Evolutionary conservation across 2,797 vertebrate genomes (phyloP), one percentile per base, ranked within the genome.

Genomic region (Pagetopsis macropterus): DNA sequence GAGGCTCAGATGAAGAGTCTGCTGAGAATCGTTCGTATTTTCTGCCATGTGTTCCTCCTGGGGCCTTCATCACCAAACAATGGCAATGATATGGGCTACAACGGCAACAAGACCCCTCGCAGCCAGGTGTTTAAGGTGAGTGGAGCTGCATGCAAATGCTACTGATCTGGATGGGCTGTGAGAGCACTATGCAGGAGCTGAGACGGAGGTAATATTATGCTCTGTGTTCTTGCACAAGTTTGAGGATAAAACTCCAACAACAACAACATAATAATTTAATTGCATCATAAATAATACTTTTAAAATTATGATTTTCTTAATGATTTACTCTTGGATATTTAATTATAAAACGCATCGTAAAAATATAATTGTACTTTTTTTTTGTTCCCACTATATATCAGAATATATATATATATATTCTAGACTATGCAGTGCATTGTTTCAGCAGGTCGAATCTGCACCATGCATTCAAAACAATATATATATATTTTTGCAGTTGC

Each of bases 1-100:
- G 98, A 99, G 84, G 97, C 97, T 83, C 98, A 99, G 87, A 99
- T 98, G 96, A 99, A 98, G 93, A 99, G 98, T 91, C 94, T 99
- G 73, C 94, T 99, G 87, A 96, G 97, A 89, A 99, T 99, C 44
- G 94, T 99, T 86, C 95, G 98, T 76, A 97, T 99, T 89, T 98
- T 99, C 93, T 99, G 98, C 91, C 97, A 99, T 40, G 96, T 99
- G 68, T 99, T 98, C 89, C 96, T 95, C 49, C 93, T 99, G 69
- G 97, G 97, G 57, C 98, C 98, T 31, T 97, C 97, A 19, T 97
- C 97, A 50, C 96, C 97, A 48, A 98, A 94, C 94, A 98, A 95
- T 78, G 97, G 97, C 85, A 97, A 96, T 37, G 97, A 98, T 91
- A 96, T 99, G 97, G 96, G 96, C 84, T 99, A 99, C 95, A 99